phyloP scores from a whole-genome alignment of 1,140 invertebrate species.

The Nymphalis io region DNA sequence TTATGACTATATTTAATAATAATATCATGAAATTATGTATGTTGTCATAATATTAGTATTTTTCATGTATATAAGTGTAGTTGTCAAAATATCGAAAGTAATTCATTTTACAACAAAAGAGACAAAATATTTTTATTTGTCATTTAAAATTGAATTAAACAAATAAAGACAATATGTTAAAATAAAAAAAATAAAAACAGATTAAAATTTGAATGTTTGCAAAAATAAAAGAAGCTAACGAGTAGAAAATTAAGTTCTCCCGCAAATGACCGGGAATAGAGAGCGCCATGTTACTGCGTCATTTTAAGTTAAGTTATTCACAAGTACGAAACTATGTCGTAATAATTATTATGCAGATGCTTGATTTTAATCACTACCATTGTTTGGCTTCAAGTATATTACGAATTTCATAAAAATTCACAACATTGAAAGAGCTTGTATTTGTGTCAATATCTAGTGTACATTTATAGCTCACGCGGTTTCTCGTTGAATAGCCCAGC shows the following conservation, averaged over 20 bases:
- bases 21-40: too few relatives aligned
- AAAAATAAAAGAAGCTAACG: conserved; percentile 20
- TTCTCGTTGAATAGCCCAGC: neutral
- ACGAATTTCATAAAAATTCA: neutral
- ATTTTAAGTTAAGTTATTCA: conserved; percentile 21
- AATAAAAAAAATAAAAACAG: neutral
- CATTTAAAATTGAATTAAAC: too few relatives aligned
- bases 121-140: too few relatives aligned
- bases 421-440: neutral
- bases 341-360: conserved; percentile 27
- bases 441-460: neutral
- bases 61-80: too few relatives aligned
- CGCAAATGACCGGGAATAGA: conserved; percentile 16
- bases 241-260: conserved; percentile 26
- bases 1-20: too few relatives aligned
- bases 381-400: conserved; percentile 20
- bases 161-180: neutral
- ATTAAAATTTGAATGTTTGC: neutral
- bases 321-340: conserved; percentile 26
- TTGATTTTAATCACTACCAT: conserved; percentile 25
- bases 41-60: too few relatives aligned
- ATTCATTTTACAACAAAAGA: too few relatives aligned
- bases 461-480: neutral
- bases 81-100: too few relatives aligned
- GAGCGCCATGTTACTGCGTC: conserved; percentile 23